Conservation (phyloP, 2,888 invertebrate species). For the Dinocampus coccinellae region DNA sequence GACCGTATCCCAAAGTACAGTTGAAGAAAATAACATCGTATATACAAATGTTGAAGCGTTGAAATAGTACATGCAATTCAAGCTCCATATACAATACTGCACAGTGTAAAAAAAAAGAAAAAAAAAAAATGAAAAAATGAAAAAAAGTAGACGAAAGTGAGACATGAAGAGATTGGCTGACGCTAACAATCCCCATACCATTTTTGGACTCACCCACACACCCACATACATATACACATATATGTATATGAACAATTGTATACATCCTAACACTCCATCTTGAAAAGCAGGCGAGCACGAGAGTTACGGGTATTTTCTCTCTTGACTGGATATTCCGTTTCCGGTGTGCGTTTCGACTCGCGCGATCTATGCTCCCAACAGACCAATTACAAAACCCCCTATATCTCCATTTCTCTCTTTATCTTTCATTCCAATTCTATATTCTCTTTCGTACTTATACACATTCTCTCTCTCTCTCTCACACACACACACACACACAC, state of each 20-base stretch:
- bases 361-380: conserved; percentile 51
- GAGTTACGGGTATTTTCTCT: conserved; percentile 42
- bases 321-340: conserved; percentile 30
- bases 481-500: not conserved
- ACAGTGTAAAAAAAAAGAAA: not conserved
- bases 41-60: not conserved
- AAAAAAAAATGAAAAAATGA: not conserved
- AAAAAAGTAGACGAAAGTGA: not conserved
- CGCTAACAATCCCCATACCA: conserved; percentile 1
- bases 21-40: not conserved
- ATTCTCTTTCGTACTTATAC: not conserved
- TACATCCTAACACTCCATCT: conserved; percentile 6
- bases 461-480: no score
- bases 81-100: not conserved
- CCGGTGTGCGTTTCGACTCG: conserved; percentile 25
- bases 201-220: not conserved
- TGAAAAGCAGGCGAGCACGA: conserved; percentile 10
- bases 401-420: conserved; percentile 14
- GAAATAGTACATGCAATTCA: not conserved
- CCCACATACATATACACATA: no score
- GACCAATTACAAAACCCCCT: conserved; percentile 51
- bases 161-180: conserved; percentile 1
- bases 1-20: conserved; percentile 29
- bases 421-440: conserved; percentile 15
- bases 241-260: not conserved